Evolutionary conservation across 2,888 invertebrate genomes (phyloP).

Genomic region (Lithophane ornitopus): DNA sequence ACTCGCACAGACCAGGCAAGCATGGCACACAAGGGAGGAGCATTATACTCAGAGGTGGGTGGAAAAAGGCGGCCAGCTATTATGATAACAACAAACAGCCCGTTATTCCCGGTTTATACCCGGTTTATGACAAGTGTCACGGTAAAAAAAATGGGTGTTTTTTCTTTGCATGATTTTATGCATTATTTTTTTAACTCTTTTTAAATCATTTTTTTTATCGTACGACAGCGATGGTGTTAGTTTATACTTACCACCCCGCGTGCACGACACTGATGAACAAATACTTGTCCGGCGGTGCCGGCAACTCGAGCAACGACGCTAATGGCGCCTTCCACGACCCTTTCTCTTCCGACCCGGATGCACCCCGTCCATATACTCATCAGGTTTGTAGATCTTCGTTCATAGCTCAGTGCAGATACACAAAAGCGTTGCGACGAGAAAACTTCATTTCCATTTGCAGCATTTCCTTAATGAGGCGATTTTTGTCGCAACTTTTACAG

Average conservation of each 20-base stretch:
- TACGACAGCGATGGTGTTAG: slow-evolving; percentile 96
- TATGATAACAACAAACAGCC: background rate
- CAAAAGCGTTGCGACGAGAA: background rate
- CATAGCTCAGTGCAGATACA: background rate
- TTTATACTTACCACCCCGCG: slow-evolving; percentile 98
- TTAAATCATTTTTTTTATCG: background rate
- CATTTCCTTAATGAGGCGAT: background rate
- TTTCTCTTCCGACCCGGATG: slow-evolving; percentile 95
- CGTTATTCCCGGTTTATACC: background rate
- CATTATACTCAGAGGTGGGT: background rate
- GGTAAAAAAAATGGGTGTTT: background rate
- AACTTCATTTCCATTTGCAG: background rate
- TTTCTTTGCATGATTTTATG: background rate
- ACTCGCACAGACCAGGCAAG: no score
- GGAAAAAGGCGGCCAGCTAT: background rate
- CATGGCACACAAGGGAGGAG: background rate
- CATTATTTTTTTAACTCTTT: background rate
- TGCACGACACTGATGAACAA: slow-evolving; percentile 96
- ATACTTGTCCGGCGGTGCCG: slow-evolving; percentile 92
- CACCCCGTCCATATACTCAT: slow-evolving; percentile 95
- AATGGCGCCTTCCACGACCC: slow-evolving; percentile 88
- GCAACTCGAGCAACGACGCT: slow-evolving; percentile 70
- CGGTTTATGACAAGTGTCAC: background rate
- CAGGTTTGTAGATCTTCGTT: slow-evolving; percentile 82
- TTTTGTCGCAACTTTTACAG: background rate